Percentiles rank a stretch among this genome's conserved stretches.
Conservation (phyloP, 2,113 vertebrate species). For the Cygnus atratus region DNA sequence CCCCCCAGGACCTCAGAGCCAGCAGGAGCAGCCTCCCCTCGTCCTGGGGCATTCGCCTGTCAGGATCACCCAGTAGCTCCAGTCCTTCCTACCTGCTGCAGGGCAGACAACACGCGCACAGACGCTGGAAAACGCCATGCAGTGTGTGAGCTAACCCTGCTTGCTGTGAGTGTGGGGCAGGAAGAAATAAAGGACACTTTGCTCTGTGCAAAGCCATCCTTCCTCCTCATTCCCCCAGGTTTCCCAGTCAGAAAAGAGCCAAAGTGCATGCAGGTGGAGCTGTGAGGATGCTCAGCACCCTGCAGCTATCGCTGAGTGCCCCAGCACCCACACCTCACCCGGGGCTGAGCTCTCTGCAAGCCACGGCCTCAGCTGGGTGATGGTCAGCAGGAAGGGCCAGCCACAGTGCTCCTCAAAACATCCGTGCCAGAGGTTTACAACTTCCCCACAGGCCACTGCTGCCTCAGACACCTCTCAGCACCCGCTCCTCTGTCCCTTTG, state of each 20-base stretch:
- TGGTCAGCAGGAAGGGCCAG: not conserved
- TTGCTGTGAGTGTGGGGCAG: rapidly evolving
- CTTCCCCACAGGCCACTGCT: not conserved
- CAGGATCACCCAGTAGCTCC: not conserved
- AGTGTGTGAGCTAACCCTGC: rapidly evolving
- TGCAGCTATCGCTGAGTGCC: not conserved
- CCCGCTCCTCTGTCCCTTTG: rapidly evolving
- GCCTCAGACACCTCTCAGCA: not conserved
- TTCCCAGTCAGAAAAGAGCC: not conserved
- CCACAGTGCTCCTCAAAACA: not conserved
- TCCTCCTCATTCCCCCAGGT: not conserved
- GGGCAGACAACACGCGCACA: not conserved
- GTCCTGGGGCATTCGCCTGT: not conserved
- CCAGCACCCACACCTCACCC: not conserved
- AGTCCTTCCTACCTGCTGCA: not conserved
- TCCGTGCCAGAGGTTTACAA: not conserved
- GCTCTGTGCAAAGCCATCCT: not conserved
- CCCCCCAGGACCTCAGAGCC: not conserved
- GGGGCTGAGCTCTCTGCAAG: not conserved
- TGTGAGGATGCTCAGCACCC: rapidly evolving
- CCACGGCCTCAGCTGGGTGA: not conserved
- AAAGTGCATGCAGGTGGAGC: rapidly evolving
- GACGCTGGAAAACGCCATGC: not conserved
- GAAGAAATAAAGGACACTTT: not conserved
- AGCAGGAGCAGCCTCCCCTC: not conserved